Evolutionary conservation across 2,888 invertebrate species (phyloP), one percentile per base, ranked within the genome.

Genomic region (Ennomos fuscantarius): DNA sequence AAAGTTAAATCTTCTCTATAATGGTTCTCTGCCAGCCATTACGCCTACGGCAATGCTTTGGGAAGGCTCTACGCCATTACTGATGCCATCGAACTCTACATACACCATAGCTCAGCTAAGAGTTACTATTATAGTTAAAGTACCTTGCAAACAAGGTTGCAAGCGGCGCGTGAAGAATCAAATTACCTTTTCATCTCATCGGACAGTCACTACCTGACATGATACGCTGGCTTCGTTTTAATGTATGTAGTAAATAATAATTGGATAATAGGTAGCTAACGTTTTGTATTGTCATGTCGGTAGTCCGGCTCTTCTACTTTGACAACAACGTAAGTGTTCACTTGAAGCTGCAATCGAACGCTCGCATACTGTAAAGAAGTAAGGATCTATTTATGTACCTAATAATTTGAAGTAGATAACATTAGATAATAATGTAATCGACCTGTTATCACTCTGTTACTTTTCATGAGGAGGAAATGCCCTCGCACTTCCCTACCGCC

Each of bases 91-190:
- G 45, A 59, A 56, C 55, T 61, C 40, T 43, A 46, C 42, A 36
- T 48, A 31, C 39, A 9, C 9, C 47, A 15, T 39, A 37, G 33
- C 33, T 32, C 8, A 34, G 35, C 9, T 31, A 48, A 44, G 31
- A 24, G 32, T 11, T 42, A 11, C 13, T 42, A 13, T n/a, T 9
- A 10, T 33, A 42, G 41, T 44, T 43, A 40, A 39, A 34, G 15
- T 52, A 52, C 39, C 8, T 40, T 33, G 10, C 62, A 63, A 60
- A 68, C 75, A 77, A 82, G 80, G 78, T 63, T 74, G 52, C 66
- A 67, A 81, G 68, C 74, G 73, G 73, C 58, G 79, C 81, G 74
- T 81, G 73, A 81, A 78, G 76, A 72, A 78, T 84, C 75, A 66
- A 72, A 78, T 83, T 77, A 75, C 79, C 64, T 63, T 68, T 67